A percentile compares a stretch with the other conserved stretches of the same genome.
These are phyloP conservation scores for Heliconius cydno DNA, from an alignment of 2,888 invertebrate genomes.

Conservation along the genomic window DNA sequence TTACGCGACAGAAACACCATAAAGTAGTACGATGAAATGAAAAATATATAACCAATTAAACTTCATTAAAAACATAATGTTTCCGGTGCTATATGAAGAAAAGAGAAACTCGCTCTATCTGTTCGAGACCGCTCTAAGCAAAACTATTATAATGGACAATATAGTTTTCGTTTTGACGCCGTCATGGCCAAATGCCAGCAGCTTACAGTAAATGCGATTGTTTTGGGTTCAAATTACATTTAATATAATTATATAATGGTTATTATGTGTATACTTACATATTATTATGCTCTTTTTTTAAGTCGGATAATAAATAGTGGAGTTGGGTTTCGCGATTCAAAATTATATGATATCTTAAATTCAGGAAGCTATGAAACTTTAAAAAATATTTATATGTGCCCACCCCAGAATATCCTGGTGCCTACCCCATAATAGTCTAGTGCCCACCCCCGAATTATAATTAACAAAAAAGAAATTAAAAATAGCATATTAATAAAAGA, in stretches of 20 bases:
- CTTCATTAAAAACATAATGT: constrained; percentile 69
- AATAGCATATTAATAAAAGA: background rate
- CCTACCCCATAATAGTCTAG: no score
- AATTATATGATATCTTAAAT: no score
- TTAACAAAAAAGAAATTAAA: background rate
- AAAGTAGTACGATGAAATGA: constrained; percentile 46
- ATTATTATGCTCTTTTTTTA: no score
- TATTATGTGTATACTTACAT: no score
- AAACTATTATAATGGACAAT: constrained; percentile 27
- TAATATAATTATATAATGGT: no score
- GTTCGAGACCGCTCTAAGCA: constrained; percentile 26
- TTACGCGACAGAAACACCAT: constrained; percentile 46
- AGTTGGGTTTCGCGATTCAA: no score
- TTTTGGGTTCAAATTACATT: background rate
- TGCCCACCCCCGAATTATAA: no score
- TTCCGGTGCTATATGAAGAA: constrained; percentile 70
- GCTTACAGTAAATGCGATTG: background rate
- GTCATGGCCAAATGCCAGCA: background rate
- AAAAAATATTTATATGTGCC: no score
- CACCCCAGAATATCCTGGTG: no score
- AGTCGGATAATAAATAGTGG: no score
- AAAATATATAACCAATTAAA: constrained; percentile 59
- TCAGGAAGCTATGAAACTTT: no score
- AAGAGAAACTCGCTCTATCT: constrained; percentile 42
- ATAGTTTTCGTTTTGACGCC: background rate